A percentile compares a stretch with the other conserved stretches of the same genome.
Conservation (phyloP, 2,797 vertebrate species). For the Podarcis siculus region DNA sequence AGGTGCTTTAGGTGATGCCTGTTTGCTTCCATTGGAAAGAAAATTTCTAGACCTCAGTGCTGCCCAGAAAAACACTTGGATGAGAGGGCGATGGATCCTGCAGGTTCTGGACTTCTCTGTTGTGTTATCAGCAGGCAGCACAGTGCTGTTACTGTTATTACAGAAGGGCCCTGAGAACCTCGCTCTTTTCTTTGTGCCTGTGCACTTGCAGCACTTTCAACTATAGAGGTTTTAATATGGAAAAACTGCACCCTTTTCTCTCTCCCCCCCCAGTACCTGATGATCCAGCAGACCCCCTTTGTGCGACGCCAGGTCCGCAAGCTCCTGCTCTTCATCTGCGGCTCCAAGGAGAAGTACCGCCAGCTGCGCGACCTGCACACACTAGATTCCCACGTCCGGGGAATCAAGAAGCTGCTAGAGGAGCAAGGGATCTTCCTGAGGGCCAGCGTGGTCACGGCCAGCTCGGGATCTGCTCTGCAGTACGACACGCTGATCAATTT, state of each 20-base stretch:
- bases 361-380: constrained; percentile 97
- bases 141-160: no score
- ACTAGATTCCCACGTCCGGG: constrained; percentile 92
- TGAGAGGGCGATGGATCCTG: no score
- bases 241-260: background rate
- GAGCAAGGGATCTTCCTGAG: constrained; percentile 97
- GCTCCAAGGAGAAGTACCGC: constrained; percentile 98
- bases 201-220: background rate
- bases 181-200: background rate
- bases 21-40: no score
- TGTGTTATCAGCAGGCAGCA: no score
- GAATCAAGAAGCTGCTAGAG: constrained; percentile 96
- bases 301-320: constrained; percentile 97
- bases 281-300: constrained; percentile 98
- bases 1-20: no score
- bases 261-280: constrained; percentile 86
- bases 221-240: no score
- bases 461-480: constrained; percentile 95
- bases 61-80: no score
- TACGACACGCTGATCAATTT: constrained; percentile 96
- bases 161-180: background rate
- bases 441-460: constrained; percentile 92
- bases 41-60: no score
- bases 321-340: constrained; percentile 96
- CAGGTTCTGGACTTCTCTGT: no score